These are phyloP conservation scores for Drosophila kikkawai DNA, from an alignment of 1,140 invertebrate species.

Conservation along the genomic window DNA sequence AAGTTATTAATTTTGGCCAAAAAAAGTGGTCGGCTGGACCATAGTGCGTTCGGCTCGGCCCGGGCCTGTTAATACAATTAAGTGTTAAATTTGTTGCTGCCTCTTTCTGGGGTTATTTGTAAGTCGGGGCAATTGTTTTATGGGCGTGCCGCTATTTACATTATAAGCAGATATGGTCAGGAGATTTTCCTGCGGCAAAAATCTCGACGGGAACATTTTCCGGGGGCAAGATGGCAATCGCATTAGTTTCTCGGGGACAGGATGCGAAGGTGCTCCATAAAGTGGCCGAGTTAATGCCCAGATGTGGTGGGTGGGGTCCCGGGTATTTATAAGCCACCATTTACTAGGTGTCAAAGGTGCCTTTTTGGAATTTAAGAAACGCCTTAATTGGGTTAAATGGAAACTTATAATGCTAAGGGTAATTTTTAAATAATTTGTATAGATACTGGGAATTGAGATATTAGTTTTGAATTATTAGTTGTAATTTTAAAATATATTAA, in stretches of 20 bases:
- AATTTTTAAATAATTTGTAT: background rate
- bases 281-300: conserved; percentile 33
- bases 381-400: too few species aligned
- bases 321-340: conserved; percentile 8
- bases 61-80: conserved; percentile 76
- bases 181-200: conserved; percentile 29
- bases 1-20: too few species aligned
- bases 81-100: conserved; percentile 77
- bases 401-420: too few species aligned
- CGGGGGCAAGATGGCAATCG: conserved; percentile 40
- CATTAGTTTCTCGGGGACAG: conserved; percentile 16
- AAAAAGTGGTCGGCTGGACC: too few species aligned
- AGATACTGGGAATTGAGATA: background rate
- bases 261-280: conserved; percentile 33
- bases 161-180: conserved; percentile 56
- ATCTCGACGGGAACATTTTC: conserved; percentile 33
- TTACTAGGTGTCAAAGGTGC: background rate
- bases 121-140: conserved; percentile 75
- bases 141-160: conserved; percentile 74
- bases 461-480: too few species aligned
- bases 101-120: conserved; percentile 65
- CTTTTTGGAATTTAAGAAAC: background rate
- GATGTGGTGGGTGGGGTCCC: background rate
- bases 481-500: too few species aligned
- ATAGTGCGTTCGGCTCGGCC: background rate